Evolutionary conservation across 2,888 invertebrate genomes (phyloP), one percentile per base, ranked within the genome.

Genomic region (Andrena camellia): DNA sequence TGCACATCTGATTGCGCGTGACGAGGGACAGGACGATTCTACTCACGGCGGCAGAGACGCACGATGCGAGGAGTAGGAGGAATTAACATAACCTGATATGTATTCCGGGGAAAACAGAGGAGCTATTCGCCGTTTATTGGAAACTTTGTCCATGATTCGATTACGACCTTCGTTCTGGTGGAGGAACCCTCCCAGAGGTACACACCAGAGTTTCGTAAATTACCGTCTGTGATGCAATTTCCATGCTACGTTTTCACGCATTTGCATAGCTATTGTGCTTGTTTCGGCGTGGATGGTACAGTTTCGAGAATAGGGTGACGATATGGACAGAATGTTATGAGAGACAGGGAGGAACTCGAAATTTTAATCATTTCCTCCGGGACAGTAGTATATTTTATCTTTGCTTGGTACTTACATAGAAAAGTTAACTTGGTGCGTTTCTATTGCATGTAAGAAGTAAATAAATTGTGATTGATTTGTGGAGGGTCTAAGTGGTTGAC

Each of bases 51-150:
- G 8, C 8, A 62, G 20, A 64, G 29, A 52, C 26, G 54, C 13
- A 20, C 33, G 20, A 48, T 29, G 42, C 57, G 57, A 23, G n/a
- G 33, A 76, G 59, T 48, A 35, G 8, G 54, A 8, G 42, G 20
- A 69, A 84, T 84, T 80, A 83, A 59, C 83, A 77, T 83, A 77
- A 83, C 64, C 70, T 42, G 80, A 72, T 64, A 42, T 17, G 42
- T 42, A 26, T 57, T 10, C n/a, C 26, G 23, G 31, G 10, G 10
- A 20, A 73, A 80, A 63, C 59, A 62, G 66, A 69, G 54, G 72
- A 66, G 70, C 33, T 50, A 71, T 70, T 64, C 50, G 8, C 7
- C 48, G 57, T 57, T 57, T 52, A 71, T 71, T 62, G 77, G 31
- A 59, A 71, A 75, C 35, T 74, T 20, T 5, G n/a, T 13, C 10